Evolutionary conservation across 1,140 invertebrate species (phyloP).

Genomic region (Meteorus sp.): DNA sequence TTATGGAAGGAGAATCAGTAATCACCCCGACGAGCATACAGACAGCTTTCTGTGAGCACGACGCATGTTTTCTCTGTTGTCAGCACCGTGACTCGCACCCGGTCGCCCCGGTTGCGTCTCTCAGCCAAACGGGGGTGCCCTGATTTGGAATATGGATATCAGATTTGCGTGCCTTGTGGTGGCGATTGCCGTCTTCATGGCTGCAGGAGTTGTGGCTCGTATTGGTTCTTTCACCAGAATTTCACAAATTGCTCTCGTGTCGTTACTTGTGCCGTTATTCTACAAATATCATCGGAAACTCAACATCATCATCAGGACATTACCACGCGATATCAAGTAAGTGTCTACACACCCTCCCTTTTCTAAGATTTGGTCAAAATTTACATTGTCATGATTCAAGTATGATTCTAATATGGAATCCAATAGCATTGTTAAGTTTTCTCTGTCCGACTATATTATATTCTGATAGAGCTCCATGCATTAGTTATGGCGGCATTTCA

Average conservation of each 20-base stretch:
- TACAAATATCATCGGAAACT: constrained; percentile 62
- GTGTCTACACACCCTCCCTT: constrained; percentile 35
- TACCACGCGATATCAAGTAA: constrained; percentile 64
- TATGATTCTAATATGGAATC: too few relatives aligned
- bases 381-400: too few relatives aligned
- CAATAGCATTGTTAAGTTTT: too few relatives aligned
- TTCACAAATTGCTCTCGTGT: constrained; percentile 60
- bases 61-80: constrained; percentile 3
- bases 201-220: constrained; percentile 60
- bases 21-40: too few relatives aligned
- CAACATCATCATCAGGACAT: constrained; percentile 62
- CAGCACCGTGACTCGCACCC: constrained; percentile 9
- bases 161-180: constrained; percentile 54
- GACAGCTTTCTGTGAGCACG: constrained; percentile 2
- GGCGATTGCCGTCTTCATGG: constrained; percentile 62
- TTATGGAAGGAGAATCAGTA: too few relatives aligned
- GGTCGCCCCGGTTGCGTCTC: not conserved
- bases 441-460: too few relatives aligned
- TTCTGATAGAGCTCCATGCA: too few relatives aligned
- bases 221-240: constrained; percentile 62
- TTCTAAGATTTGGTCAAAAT: too few relatives aligned
- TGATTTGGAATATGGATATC: constrained; percentile 44
- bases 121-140: constrained; percentile 22
- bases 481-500: too few relatives aligned
- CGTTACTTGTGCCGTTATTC: constrained; percentile 58